These are phyloP conservation scores for Hemiscyllium ocellatum DNA, from an alignment of 2,113 vertebrate species.

Conservation along the genomic window DNA sequence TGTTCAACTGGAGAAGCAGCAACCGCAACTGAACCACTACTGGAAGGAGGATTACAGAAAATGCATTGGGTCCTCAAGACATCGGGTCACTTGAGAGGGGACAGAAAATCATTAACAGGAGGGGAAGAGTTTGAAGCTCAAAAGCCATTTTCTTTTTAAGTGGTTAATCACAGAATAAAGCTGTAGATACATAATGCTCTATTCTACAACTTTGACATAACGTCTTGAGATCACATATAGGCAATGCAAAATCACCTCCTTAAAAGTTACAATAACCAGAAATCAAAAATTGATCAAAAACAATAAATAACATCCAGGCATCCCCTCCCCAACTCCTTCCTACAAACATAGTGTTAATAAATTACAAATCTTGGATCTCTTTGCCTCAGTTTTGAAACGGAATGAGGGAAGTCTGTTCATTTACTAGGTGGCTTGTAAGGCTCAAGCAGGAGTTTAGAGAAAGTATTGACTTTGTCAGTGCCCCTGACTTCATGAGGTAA, in stretches of 20 bases:
- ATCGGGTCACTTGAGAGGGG: background rate
- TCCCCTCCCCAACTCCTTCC: background rate
- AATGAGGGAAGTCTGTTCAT: conserved; percentile 48
- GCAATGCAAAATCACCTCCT: background rate
- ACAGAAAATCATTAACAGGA: background rate
- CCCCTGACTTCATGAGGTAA: conserved; percentile 86
- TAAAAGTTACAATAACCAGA: background rate
- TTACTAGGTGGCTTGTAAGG: conserved; percentile 81
- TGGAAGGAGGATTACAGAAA: background rate
- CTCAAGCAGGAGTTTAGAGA: conserved; percentile 83
- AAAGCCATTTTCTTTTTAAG: background rate
- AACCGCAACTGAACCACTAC: background rate
- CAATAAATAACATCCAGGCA: conserved; percentile 31
- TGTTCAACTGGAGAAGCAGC: too few relatives aligned
- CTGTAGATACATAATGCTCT: background rate
- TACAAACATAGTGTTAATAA: conserved; percentile 34
- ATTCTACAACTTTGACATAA: background rate
- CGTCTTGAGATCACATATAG: background rate
- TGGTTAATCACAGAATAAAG: background rate
- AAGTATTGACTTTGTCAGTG: conserved; percentile 82
- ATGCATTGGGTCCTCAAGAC: background rate
- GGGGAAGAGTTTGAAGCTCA: background rate
- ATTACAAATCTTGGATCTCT: conserved; percentile 7
- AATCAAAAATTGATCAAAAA: background rate
- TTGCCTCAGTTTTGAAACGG: background rate